phyloP scores from a whole-genome alignment of 2,888 invertebrate genomes.

The Apamea monoglypha region DNA sequence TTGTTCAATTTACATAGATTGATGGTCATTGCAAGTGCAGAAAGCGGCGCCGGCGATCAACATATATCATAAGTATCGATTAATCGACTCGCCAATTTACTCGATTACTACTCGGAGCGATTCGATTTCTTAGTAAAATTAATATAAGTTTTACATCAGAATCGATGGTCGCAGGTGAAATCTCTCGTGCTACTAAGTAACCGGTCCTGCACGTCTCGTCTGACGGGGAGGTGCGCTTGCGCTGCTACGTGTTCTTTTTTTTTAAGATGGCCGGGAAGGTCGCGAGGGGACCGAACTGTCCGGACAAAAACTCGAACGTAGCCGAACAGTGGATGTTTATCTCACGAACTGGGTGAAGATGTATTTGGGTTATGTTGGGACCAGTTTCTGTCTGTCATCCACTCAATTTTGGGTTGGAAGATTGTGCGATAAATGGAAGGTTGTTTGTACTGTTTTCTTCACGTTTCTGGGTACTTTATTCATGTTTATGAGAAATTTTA shows the following conservation, averaged over 20 bases:
- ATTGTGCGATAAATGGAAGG: slow-evolving; percentile 59
- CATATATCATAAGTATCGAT: slow-evolving; percentile 43
- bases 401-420: slow-evolving; percentile 62
- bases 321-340: slow-evolving; percentile 65
- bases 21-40: slow-evolving; percentile 60
- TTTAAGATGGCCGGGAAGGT: slow-evolving; percentile 70
- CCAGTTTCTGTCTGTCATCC: slow-evolving; percentile 68
- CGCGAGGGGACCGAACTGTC: slow-evolving; percentile 60
- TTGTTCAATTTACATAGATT: slow-evolving; percentile 60
- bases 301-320: slow-evolving; percentile 59
- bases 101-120: slow-evolving; percentile 63
- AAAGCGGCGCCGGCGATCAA: slow-evolving; percentile 44
- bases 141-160: slow-evolving; percentile 69
- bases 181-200: slow-evolving; percentile 81
- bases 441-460: slow-evolving; percentile 42
- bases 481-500: slow-evolving; percentile 3
- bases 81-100: slow-evolving; percentile 44
- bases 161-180: slow-evolving; percentile 80
- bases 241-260: slow-evolving; percentile 56
- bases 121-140: slow-evolving; percentile 73
- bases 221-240: slow-evolving; percentile 69
- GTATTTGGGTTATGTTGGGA: slow-evolving; percentile 68
- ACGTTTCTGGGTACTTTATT: slow-evolving; percentile 15
- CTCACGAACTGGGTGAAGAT: slow-evolving; percentile 68
- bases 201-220: slow-evolving; percentile 77